Base-by-base conservation (phyloP, 2,888 invertebrate species). In the Epistrophe grossulariae region DNA sequence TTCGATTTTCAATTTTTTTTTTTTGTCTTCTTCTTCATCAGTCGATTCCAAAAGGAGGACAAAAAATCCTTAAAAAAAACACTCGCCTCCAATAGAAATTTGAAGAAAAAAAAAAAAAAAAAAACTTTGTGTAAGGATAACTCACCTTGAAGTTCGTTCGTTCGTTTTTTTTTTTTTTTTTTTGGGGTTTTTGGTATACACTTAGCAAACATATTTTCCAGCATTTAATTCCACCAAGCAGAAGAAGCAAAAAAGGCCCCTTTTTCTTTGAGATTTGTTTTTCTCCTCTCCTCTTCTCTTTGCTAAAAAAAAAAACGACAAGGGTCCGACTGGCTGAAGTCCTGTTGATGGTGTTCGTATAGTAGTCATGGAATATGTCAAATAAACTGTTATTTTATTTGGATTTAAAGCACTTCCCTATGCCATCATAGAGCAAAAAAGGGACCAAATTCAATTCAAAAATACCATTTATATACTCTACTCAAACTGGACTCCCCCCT, bases 381-480 rank as follows among this genome's bases (percentile, higher is more conserved):
- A 85, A 78, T 79, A 85, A 85, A 77, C 76, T 66, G 72, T 77
- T 64, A 80, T 66, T 77, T 77, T 72, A 79, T 84, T 79, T 43
- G 84, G 50, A 66, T 76, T 79, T 79, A 71, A 79, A 57, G 70
- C 52, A 76, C 84, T 79, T 66, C 38, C 64, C 24, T 31, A 24
- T 4, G 0, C 7, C 38, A 24, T 31, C 31, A 0, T 7, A 31
- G 31, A 31, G 31, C 31, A 48, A n/a, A 35, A 35, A 76, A 66
- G 72, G 72, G 82, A 84, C 79, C 70, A 50, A 60, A 84, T 71
- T 84, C 71, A 79, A 79, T 84, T 79, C 59, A 66, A 50, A 50
- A 35, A 38, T 35, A 13, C 13, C 31, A 35, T 48, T 60, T 19
- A 4, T 5, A 28, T 31, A 38, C 31, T 60, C 17, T 13, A 24